These are phyloP conservation scores for Dynastes hyllus DNA, from an alignment of 2,888 invertebrate species.

Conservation along the genomic window DNA sequence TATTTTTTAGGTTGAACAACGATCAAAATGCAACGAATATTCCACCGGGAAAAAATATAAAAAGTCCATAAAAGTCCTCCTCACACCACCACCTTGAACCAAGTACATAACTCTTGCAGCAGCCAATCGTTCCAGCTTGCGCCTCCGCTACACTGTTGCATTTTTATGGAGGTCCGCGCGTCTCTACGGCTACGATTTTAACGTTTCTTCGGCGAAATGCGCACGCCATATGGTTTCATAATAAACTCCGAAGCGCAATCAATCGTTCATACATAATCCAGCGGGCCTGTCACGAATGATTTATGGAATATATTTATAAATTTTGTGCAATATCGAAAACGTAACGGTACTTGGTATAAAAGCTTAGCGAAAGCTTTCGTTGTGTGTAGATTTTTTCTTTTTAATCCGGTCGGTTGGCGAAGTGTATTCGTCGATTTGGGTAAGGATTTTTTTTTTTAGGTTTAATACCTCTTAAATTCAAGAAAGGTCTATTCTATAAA, in stretches of 20 bases:
- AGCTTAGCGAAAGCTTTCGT: not conserved
- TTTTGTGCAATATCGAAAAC: conserved; percentile 54
- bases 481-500: too few relatives aligned
- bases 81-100: not conserved
- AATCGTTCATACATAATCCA: conserved; percentile 61
- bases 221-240: conserved; percentile 57
- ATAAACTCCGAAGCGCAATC: conserved; percentile 58
- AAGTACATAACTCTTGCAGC: not conserved
- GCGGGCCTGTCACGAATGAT: conserved; percentile 60
- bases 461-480: too few relatives aligned
- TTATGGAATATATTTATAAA: conserved; percentile 57
- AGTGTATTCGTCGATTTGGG: not conserved
- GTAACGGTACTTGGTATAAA: not conserved
- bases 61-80: not conserved
- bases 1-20: not conserved
- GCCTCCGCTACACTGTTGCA: conserved; percentile 30
- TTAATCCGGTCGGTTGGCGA: too few relatives aligned
- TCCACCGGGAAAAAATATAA: not conserved
- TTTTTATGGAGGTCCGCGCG: conserved; percentile 32
- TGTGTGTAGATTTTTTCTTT: too few relatives aligned
- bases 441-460: too few relatives aligned
- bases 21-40: not conserved
- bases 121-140: conserved; percentile 13
- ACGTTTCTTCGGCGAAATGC: conserved; percentile 25
- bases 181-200: conserved; percentile 22